These are phyloP conservation scores for Serripes groenlandicus DNA, from an alignment of 2,888 invertebrate species.

Conservation along the genomic window DNA sequence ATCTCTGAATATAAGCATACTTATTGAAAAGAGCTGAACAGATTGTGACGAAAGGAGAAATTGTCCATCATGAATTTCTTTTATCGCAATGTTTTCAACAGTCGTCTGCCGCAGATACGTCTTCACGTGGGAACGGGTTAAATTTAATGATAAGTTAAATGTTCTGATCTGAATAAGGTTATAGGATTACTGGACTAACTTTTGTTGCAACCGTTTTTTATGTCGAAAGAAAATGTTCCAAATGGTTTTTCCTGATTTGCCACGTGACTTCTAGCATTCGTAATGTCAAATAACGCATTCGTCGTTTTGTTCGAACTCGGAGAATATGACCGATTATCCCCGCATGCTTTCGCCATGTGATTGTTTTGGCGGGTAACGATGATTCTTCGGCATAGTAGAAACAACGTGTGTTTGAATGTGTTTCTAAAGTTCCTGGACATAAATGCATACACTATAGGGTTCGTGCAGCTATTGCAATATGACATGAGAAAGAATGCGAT, in stretches of 20 bases:
- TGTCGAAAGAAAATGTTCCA: not conserved
- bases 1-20: too few relatives aligned
- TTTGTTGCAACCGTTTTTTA: not conserved
- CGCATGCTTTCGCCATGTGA: constrained; percentile 6
- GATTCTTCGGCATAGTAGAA: constrained; percentile 68
- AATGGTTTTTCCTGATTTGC: not conserved
- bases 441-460: constrained; percentile 92
- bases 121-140: not conserved
- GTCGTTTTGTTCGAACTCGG: constrained; percentile 10
- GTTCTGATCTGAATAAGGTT: too few relatives aligned
- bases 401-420: constrained; percentile 81
- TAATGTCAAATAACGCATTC: constrained; percentile 8
- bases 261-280: constrained; percentile 4
- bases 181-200: too few relatives aligned
- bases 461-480: constrained; percentile 91
- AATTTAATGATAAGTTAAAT: not conserved
- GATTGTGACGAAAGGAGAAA: not conserved
- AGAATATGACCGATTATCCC: constrained; percentile 8
- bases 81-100: not conserved
- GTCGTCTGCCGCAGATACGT: not conserved
- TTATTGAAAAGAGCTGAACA: too few relatives aligned
- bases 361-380: constrained; percentile 22
- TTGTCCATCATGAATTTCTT: not conserved
- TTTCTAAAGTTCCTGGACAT: constrained; percentile 91
- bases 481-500: constrained; percentile 90